Percentiles rank a stretch among this genome's conserved stretches.
phyloP scores from a whole-genome alignment of 2,113 vertebrate genomes.

The Pipa parva region DNA sequence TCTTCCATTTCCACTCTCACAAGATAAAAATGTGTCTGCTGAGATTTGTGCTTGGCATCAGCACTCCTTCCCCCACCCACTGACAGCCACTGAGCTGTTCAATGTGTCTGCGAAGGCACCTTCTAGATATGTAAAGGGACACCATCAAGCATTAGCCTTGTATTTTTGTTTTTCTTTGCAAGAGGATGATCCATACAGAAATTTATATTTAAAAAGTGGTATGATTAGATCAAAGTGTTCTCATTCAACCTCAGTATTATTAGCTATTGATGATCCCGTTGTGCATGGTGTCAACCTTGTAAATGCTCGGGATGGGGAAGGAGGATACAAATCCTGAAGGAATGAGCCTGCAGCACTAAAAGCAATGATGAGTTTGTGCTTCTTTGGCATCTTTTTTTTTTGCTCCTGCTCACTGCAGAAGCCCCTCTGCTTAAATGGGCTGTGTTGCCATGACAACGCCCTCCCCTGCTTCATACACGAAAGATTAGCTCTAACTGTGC shows the following conservation, averaged over 20 bases:
- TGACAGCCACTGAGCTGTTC: conserved; percentile 45
- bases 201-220: neutral
- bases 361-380: conserved; percentile 66
- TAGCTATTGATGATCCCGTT: conserved; percentile 48
- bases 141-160: neutral
- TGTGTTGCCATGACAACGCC: conserved; percentile 79
- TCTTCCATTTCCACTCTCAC: conserved; percentile 46
- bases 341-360: conserved; percentile 59
- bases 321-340: conserved; percentile 65
- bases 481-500: conserved; percentile 81
- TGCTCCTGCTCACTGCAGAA: conserved; percentile 66
- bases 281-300: conserved; percentile 60
- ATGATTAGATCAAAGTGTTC: neutral
- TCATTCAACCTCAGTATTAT: conserved; percentile 36
- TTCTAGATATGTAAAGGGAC: neutral
- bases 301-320: conserved; percentile 58
- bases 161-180: neutral
- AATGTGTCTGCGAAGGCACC: neutral
- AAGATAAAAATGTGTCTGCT: conserved; percentile 49
- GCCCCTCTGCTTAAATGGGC: conserved; percentile 77
- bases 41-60: conserved; percentile 56
- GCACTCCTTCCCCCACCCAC: conserved; percentile 53
- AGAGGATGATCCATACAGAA: neutral
- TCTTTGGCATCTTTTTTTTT: conserved; percentile 64
- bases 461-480: conserved; percentile 77